phyloP scores from a whole-genome alignment of 2,888 invertebrate genomes.

The Euphydryas editha region DNA sequence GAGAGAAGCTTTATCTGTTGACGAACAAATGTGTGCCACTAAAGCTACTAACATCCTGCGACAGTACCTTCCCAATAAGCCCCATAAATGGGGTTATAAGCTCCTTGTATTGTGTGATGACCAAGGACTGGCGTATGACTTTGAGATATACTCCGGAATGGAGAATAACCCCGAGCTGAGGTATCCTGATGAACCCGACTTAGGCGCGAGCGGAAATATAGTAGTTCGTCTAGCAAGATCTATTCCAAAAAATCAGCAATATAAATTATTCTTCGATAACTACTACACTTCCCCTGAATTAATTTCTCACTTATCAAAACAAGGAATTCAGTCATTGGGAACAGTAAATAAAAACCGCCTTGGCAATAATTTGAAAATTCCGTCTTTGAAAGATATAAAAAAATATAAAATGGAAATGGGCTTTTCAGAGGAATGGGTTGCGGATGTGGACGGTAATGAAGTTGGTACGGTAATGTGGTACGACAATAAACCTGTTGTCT shows the following conservation, averaged over 20 bases:
- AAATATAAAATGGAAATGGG: constrained; percentile 6
- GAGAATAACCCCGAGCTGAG: constrained; percentile 19
- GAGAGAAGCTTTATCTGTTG: constrained; percentile 30
- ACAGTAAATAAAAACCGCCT: constrained; percentile 37
- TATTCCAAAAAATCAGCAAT: constrained; percentile 48
- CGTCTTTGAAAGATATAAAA: constrained; percentile 36
- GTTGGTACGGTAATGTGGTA: constrained; percentile 36
- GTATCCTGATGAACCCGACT: constrained; percentile 48
- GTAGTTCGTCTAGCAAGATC: no score
- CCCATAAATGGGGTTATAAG: constrained; percentile 41
- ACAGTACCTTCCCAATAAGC: constrained; percentile 40
- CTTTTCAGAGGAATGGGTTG: constrained; percentile 35
- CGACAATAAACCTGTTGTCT: constrained; percentile 40
- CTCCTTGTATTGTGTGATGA: constrained; percentile 38
- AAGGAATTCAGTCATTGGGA: constrained; percentile 34
- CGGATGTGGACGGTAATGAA: constrained; percentile 16
- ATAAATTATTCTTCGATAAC: constrained; percentile 46
- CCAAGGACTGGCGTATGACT: constrained; percentile 35
- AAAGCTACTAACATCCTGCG: constrained; percentile 36
- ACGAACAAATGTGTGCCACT: constrained; percentile 39
- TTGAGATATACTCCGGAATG: constrained; percentile 38
- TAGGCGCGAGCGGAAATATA: constrained; percentile 45
- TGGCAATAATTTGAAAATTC: constrained; percentile 37
- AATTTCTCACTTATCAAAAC: constrained; percentile 36
- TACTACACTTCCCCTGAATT: constrained; percentile 44